Conservation (phyloP, 1,140 invertebrate genomes). For the Danaus plexippus region DNA sequence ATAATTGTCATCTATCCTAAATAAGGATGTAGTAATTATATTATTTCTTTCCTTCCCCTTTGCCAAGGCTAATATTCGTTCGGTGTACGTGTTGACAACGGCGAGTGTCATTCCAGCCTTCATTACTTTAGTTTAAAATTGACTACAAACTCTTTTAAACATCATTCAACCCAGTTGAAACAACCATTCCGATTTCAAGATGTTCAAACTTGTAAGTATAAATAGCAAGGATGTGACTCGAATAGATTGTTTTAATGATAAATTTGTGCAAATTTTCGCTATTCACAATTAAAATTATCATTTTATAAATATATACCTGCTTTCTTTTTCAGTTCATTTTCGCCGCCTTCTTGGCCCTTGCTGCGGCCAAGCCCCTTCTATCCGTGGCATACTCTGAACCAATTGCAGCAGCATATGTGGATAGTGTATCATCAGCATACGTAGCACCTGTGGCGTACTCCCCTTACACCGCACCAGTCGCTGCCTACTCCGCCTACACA, state of each 20-base stretch:
- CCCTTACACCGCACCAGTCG: conserved; percentile 39
- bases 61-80: conserved; percentile 25
- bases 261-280: too few species aligned
- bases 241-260: not conserved
- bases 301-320: not conserved
- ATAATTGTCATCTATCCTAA: too few species aligned
- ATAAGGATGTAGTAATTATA: too few species aligned
- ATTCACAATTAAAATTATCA: too few species aligned
- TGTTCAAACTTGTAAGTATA: conserved; percentile 32
- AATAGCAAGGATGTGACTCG: not conserved
- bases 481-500: conserved; percentile 34
- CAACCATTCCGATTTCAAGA: conserved; percentile 27
- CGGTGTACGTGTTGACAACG: conserved; percentile 16
- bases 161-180: conserved; percentile 32
- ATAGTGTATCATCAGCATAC: conserved; percentile 45
- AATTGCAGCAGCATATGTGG: conserved; percentile 42
- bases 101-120: conserved; percentile 28
- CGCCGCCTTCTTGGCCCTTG: conserved; percentile 56
- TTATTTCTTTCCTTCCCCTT: conserved; percentile 20
- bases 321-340: conserved; percentile 61
- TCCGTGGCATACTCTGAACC: conserved; percentile 38
- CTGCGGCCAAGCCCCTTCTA: conserved; percentile 54
- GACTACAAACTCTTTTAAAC: conserved; percentile 2
- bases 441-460: conserved; percentile 46
- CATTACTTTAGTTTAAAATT: conserved; percentile 34